Evolutionary conservation across 2,113 vertebrate species (phyloP).

Genomic region (Odontesthes bonariensis): DNA sequence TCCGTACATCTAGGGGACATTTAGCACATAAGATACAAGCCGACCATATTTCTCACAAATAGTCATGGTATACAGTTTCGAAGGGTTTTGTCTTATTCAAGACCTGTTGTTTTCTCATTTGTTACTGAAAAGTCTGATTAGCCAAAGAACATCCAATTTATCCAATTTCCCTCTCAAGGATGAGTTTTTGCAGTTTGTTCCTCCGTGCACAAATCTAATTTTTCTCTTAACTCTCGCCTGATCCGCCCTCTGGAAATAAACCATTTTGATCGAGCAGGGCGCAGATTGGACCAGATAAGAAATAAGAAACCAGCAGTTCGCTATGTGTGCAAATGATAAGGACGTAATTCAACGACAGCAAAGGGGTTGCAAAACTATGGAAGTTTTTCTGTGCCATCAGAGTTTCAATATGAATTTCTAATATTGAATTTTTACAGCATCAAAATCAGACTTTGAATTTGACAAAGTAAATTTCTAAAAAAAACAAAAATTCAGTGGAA

Average conservation of each 20-base stretch:
- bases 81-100: background rate
- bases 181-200: slow-evolving; percentile 19
- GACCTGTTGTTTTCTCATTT: background rate
- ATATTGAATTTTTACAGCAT: no score
- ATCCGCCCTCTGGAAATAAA: background rate
- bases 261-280: background rate
- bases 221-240: background rate
- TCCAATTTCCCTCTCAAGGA: slow-evolving; percentile 19
- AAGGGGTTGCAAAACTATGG: background rate
- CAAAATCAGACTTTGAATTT: no score
- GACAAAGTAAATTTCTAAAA: no score
- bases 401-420: no score
- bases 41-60: background rate
- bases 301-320: background rate
- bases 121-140: slow-evolving; percentile 10
- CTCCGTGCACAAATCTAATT: slow-evolving; percentile 8
- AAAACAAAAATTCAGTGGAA: no score
- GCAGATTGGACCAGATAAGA: slow-evolving; percentile 4
- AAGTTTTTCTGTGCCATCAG: no score
- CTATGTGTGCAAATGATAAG: background rate
- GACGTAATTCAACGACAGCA: background rate
- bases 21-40: slow-evolving; percentile 12
- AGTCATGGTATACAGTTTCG: background rate
- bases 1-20: background rate
- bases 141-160: background rate